Base-by-base conservation (phyloP, 2,797 vertebrate genomes). In the Chaetodon trifasciatus region DNA sequence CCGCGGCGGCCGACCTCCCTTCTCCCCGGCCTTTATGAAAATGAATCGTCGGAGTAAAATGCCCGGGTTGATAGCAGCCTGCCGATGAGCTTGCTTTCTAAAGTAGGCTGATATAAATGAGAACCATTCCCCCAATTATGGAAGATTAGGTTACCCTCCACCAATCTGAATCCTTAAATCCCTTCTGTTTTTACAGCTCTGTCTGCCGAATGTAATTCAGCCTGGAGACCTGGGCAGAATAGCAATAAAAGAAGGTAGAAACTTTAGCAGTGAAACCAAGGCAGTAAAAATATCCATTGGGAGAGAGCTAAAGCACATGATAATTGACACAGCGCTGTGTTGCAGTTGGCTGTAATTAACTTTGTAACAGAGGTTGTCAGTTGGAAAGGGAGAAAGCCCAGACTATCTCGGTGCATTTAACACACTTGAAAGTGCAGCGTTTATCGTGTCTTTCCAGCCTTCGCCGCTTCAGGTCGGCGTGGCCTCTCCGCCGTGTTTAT, bases 281-380 rank as follows among this genome's bases (percentile, higher is more conserved):
- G 84, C 86, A 77, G 91, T 89, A 86, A 85, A 89, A 86, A 89
- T 89, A 90, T 86, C 90, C 86, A 78, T 49, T 68, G 86, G 88
- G 90, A 89, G 66, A 32, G 75, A 84, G 85, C 78, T 81, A 80
- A 87, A 86, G 85, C 86, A 82, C 88, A 87, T 83, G 85, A 86
- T 92, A 93, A 92, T 92, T 92, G 92, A 94, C 88, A 90, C 76
- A 85, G 92, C 52, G 78, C 85, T 68, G 90, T 87, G 87, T 89
- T 89, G 91, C 92, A 89, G 84, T 94, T 78, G 92, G 89, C 91
- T 91, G 92, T 90, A 93, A 94, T 94, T 92, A 94, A 89, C 85
- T 91, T 90, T 86, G 89, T 91, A 88, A 91, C 90, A 74, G 86
- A 91, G 91, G 89, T 88, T 92, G 91, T 93, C 89, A 89, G 91